Conservation (phyloP, 2,888 invertebrate species). For the Idaea aversata region DNA sequence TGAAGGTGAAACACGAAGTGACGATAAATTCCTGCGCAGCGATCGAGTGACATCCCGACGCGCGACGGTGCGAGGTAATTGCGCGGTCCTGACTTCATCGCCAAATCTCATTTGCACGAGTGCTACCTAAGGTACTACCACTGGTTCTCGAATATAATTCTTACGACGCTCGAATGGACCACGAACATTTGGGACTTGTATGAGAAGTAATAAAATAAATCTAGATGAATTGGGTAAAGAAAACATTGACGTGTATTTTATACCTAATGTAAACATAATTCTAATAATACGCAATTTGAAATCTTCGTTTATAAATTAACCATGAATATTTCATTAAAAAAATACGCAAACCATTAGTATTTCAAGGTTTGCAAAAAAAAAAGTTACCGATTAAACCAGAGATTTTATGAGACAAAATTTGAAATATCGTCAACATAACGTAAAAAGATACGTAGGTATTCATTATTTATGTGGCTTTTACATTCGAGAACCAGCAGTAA, state of each 20-base stretch:
- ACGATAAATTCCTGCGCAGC: constrained; percentile 52
- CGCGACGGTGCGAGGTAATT: constrained; percentile 44
- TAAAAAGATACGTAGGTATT: constrained; percentile 5
- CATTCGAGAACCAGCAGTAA: constrained; percentile 41
- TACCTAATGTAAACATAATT: no score
- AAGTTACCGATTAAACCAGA: neutral
- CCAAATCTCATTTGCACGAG: constrained; percentile 60
- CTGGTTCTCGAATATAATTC: constrained; percentile 30
- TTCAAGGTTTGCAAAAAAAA: no score
- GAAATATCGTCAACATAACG: neutral
- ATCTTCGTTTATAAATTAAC: no score
- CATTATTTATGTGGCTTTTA: neutral
- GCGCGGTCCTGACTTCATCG: constrained; percentile 49
- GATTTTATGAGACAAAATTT: neutral
- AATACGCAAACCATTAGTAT: no score
- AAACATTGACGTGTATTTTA: no score
- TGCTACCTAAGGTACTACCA: constrained; percentile 41
- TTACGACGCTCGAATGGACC: neutral
- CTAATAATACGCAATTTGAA: no score
- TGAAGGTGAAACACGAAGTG: constrained; percentile 26
- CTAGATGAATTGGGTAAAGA: constrained; percentile 5
- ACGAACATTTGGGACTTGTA: neutral
- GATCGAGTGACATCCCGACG: constrained; percentile 41
- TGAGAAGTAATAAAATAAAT: constrained; percentile 5
- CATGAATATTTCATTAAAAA: no score